These are phyloP conservation scores for Clunio marinus DNA, from an alignment of 2,888 invertebrate genomes.

Conservation along the genomic window DNA sequence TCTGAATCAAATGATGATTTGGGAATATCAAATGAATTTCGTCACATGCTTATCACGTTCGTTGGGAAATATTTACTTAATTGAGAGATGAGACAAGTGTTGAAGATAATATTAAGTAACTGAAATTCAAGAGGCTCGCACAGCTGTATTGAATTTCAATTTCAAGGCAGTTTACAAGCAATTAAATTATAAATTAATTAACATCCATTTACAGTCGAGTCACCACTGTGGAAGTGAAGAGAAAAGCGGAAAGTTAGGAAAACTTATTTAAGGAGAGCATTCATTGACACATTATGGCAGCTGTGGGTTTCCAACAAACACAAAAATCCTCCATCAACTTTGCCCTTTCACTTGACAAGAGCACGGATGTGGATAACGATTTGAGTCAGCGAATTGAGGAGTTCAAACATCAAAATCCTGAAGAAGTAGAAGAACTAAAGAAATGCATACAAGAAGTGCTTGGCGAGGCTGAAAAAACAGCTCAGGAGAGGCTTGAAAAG, in stretches of 20 bases:
- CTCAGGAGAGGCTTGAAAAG: slow-evolving; percentile 29
- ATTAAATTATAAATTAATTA: slow-evolving; percentile 11
- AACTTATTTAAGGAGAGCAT: background rate
- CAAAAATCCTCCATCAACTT: slow-evolving; percentile 18
- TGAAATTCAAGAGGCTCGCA: background rate
- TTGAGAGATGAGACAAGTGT: background rate
- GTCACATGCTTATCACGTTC: too few relatives aligned
- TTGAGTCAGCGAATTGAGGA: slow-evolving; percentile 28
- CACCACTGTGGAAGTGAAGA: background rate
- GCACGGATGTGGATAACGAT: slow-evolving; percentile 18
- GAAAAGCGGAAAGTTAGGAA: background rate
- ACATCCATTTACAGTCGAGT: slow-evolving; percentile 11
- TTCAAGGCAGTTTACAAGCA: background rate
- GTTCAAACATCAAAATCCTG: slow-evolving; percentile 22
- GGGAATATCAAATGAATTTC: too few relatives aligned
- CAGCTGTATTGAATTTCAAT: background rate
- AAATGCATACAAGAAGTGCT: slow-evolving; percentile 28
- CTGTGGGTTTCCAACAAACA: slow-evolving; percentile 21
- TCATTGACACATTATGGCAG: slow-evolving; percentile 8
- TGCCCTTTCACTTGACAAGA: slow-evolving; percentile 6
- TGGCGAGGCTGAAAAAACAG: slow-evolving; percentile 24
- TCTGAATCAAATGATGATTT: too few relatives aligned
- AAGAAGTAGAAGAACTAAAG: slow-evolving; percentile 26
- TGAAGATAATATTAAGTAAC: background rate
- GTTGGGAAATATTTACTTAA: too few relatives aligned